Conservation (phyloP, 2,113 vertebrate genomes). For the Panthera uncia region DNA sequence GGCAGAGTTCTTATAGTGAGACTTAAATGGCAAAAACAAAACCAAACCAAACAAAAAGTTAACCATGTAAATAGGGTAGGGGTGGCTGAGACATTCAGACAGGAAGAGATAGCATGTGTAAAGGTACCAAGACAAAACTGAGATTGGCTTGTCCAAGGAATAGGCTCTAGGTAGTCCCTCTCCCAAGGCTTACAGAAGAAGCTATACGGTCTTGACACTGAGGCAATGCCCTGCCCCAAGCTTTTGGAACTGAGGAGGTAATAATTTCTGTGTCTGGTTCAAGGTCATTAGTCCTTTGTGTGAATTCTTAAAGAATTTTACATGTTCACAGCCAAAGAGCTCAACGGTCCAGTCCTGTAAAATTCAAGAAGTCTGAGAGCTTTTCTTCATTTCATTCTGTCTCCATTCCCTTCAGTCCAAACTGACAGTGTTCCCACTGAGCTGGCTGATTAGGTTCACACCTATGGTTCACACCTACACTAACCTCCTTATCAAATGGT, state of each 20-base stretch:
- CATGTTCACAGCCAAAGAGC: not conserved
- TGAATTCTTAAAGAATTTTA: not conserved
- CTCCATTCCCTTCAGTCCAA: not conserved
- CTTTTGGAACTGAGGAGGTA: not conserved
- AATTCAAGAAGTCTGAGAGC: not conserved
- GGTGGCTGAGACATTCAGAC: not conserved
- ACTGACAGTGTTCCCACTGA: not conserved
- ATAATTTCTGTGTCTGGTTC: not conserved
- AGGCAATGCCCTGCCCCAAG: accelerated
- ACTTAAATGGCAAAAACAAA: not conserved
- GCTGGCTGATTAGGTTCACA: not conserved
- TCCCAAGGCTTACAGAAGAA: not conserved
- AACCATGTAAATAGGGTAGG: not conserved
- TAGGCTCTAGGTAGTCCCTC: not conserved
- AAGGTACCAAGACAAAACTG: not conserved
- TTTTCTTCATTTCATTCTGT: not conserved
- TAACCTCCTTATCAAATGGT: not conserved
- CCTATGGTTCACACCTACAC: not conserved
- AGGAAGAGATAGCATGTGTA: not conserved
- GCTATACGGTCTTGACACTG: not conserved
- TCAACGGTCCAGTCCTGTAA: not conserved
- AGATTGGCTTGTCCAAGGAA: not conserved
- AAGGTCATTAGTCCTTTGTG: not conserved
- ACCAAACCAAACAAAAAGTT: not conserved
- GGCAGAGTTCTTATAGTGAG: not conserved